Evolutionary conservation across 1,140 invertebrate species (phyloP).

Genomic region (Samia ricini): DNA sequence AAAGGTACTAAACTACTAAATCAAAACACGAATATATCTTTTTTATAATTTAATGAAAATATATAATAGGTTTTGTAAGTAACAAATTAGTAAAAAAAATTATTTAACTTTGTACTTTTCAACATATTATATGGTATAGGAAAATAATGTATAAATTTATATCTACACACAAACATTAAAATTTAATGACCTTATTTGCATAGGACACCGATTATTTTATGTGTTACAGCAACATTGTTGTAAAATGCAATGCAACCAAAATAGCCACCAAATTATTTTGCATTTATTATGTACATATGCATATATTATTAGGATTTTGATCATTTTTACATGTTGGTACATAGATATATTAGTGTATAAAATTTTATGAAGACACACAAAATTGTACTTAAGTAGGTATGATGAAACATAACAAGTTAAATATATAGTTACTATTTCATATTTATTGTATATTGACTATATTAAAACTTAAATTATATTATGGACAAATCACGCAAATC

Average conservation of each 20-base stretch:
- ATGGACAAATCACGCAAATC: conserved; percentile 33
- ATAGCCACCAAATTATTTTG: conserved; percentile 7
- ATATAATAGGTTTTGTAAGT: conserved; percentile 34
- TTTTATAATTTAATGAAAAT: conserved; percentile 73
- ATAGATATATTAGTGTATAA: neutral
- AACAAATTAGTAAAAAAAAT: conserved; percentile 55
- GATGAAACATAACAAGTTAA: neutral
- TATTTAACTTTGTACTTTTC: conserved; percentile 62
- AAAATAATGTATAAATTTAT: conserved; percentile 27
- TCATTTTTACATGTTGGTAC: neutral
- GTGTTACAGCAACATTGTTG: conserved; percentile 19
- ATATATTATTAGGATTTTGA: conserved; percentile 39
- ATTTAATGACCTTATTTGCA: conserved; percentile 16
- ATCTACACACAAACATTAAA: conserved; percentile 32
- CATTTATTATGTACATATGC: conserved; percentile 29
- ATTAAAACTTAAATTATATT: neutral
- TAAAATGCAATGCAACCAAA: neutral
- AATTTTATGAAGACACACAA: conserved; percentile 2
- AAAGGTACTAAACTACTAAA: conserved; percentile 74
- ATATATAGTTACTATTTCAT: neutral
- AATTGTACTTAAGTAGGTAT: conserved; percentile 4
- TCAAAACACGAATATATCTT: conserved; percentile 73
- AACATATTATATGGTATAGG: conserved; percentile 39
- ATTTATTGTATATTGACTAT: neutral
- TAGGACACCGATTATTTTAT: conserved; percentile 17